Evolutionary conservation across 2,113 vertebrate species (phyloP).

Genomic region (Brachirus orientalis): DNA sequence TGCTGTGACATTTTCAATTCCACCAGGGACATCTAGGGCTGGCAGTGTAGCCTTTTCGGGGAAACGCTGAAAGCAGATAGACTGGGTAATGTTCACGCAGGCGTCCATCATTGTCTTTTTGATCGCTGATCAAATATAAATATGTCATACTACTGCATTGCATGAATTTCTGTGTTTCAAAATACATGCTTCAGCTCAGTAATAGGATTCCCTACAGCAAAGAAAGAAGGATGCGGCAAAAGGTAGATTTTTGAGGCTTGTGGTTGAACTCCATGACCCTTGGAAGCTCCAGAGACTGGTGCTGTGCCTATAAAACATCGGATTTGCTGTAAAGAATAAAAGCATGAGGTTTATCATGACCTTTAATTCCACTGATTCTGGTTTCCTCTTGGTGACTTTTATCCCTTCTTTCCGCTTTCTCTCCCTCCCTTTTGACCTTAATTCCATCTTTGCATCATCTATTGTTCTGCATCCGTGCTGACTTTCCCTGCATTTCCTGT

Average conservation of each 20-base stretch:
- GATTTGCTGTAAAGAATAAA: conserved; percentile 10
- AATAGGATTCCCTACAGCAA: not conserved
- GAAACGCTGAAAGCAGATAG: conserved; percentile 43
- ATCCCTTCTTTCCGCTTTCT: not conserved
- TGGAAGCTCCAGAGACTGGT: not conserved
- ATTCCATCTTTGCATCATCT: conserved; percentile 6
- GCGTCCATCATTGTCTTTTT: conserved; percentile 21
- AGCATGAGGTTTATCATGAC: not conserved
- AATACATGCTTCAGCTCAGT: conserved; percentile 1
- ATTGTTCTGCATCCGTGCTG: conserved; percentile 12
- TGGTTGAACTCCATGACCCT: conserved; percentile 21
- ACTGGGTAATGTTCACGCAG: conserved; percentile 9
- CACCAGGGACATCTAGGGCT: conserved; percentile 18
- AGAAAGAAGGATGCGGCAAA: not conserved
- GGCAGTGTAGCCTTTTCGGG: conserved; percentile 21
- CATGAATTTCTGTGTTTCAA: conserved; percentile 9
- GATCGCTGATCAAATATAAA: conserved; percentile 42
- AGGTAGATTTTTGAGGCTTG: conserved; percentile 10
- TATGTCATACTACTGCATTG: conserved; percentile 8
- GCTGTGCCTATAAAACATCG: not conserved
- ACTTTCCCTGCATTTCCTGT: conserved; percentile 21
- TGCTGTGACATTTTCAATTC: conserved; percentile 59
- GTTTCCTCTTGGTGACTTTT: conserved; percentile 1
- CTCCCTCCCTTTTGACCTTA: conserved; percentile 6
- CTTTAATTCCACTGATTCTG: not conserved